Conservation (phyloP, 1,140 invertebrate species). For the Drosophila elegans region DNA sequence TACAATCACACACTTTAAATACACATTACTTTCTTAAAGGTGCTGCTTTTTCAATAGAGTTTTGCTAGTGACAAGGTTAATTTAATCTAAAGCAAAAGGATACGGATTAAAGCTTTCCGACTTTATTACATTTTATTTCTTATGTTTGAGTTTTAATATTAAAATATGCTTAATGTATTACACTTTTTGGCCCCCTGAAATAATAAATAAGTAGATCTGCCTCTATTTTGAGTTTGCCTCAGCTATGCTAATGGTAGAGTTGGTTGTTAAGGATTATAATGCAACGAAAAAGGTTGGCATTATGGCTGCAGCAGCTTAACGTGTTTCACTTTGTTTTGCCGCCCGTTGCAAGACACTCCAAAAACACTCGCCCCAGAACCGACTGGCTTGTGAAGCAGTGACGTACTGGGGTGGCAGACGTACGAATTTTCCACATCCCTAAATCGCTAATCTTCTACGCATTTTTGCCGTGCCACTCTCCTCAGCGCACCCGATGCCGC, state of each 20-base stretch:
- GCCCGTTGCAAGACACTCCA: slow-evolving; percentile 47
- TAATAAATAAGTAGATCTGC: not conserved
- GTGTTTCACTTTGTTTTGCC: slow-evolving; percentile 15
- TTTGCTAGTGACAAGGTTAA: no score
- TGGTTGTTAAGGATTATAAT: slow-evolving; percentile 42
- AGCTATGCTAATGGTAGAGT: not conserved
- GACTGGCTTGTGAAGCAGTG: slow-evolving; percentile 1
- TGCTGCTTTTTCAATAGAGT: no score
- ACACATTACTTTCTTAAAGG: no score
- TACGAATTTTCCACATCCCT: slow-evolving; percentile 82
- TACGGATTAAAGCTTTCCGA: no score
- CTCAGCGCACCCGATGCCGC: not conserved
- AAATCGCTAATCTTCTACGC: slow-evolving; percentile 83
- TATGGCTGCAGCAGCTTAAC: slow-evolving; percentile 48
- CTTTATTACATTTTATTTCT: no score
- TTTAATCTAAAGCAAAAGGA: no score
- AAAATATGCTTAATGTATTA: no score
- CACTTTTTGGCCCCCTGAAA: not conserved
- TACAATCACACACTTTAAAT: no score
- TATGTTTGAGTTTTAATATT: no score
- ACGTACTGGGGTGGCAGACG: slow-evolving; percentile 54
- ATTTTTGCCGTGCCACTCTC: slow-evolving; percentile 68
- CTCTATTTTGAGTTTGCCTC: not conserved
- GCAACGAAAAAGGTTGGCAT: slow-evolving; percentile 40
- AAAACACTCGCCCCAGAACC: not conserved